Evolutionary conservation across 92 coral and sea anemone species (phyloP).

Genomic region (Porites cylindrica): DNA sequence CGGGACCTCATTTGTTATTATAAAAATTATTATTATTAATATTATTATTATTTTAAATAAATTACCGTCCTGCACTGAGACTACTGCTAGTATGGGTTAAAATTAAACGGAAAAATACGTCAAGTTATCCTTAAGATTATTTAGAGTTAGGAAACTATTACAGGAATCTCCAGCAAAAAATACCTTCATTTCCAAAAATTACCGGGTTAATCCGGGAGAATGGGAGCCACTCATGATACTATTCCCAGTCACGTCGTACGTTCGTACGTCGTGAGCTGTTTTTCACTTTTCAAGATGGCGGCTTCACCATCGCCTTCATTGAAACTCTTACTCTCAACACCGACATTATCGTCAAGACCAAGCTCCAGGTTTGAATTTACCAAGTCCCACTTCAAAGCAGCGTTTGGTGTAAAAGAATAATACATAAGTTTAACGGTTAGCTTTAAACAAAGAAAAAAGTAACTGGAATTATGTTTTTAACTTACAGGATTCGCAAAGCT

Average conservation of each 20-base stretch:
- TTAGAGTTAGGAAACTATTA: too few relatives aligned
- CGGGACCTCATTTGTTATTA: neutral
- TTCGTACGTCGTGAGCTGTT: neutral
- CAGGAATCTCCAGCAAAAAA: too few relatives aligned
- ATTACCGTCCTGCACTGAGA: too few relatives aligned
- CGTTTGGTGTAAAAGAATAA: neutral
- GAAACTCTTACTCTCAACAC: neutral
- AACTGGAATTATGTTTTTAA: neutral
- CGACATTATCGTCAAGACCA: conserved; percentile 26
- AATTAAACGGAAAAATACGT: too few relatives aligned
- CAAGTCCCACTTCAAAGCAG: neutral
- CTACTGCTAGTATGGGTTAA: too few relatives aligned
- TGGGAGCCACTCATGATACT: too few relatives aligned
- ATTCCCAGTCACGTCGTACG: too few relatives aligned
- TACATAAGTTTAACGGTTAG: too few relatives aligned
- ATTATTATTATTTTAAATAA: too few relatives aligned
- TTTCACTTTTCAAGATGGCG: conserved; percentile 29
- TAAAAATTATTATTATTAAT: too few relatives aligned
- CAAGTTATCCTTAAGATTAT: too few relatives aligned
- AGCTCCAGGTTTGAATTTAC: conserved; percentile 8
- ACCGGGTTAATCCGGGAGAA: neutral
- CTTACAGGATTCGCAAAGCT: conserved; percentile 80
- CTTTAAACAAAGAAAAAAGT: neutral
- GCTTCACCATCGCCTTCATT: neutral
- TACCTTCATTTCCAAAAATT: too few relatives aligned